phyloP scores from a whole-genome alignment of 2,113 vertebrate species.

The Perca flavescens region DNA sequence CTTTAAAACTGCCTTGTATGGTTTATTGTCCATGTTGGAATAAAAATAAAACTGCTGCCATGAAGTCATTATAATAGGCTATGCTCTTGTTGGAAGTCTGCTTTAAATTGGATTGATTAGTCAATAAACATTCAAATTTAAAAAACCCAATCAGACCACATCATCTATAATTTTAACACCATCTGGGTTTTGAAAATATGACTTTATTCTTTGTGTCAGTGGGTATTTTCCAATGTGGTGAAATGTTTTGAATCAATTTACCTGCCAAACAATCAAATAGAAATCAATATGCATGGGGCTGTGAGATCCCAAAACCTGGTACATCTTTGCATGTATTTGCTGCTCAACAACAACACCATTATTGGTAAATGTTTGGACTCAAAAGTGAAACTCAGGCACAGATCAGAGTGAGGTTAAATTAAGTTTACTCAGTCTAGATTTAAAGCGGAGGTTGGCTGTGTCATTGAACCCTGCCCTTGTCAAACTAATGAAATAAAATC shows the following conservation, averaged over 20 bases:
- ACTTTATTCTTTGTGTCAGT: not conserved
- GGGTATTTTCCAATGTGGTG: not conserved
- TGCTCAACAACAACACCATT: not conserved
- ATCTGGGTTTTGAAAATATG: too few relatives aligned
- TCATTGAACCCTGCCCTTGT: not conserved
- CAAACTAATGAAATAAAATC: not conserved
- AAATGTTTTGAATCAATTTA: not conserved
- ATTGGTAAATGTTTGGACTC: not conserved
- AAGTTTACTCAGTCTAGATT: not conserved
- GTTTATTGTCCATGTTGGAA: conserved; percentile 6
- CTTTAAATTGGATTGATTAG: not conserved
- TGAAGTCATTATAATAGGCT: not conserved
- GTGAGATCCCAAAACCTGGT: not conserved
- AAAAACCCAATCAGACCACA: not conserved
- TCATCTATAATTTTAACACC: not conserved
- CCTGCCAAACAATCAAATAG: too few relatives aligned
- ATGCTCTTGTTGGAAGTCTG: not conserved
- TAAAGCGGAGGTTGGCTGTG: not conserved
- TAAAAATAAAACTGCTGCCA: not conserved
- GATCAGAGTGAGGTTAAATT: not conserved
- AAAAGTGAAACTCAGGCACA: not conserved
- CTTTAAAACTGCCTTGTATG: not conserved
- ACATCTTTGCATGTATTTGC: not conserved
- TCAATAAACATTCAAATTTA: not conserved
- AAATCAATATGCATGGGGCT: not conserved